Conservation (phyloP, 2,113 vertebrate species). For the Melospiza melodia region DNA sequence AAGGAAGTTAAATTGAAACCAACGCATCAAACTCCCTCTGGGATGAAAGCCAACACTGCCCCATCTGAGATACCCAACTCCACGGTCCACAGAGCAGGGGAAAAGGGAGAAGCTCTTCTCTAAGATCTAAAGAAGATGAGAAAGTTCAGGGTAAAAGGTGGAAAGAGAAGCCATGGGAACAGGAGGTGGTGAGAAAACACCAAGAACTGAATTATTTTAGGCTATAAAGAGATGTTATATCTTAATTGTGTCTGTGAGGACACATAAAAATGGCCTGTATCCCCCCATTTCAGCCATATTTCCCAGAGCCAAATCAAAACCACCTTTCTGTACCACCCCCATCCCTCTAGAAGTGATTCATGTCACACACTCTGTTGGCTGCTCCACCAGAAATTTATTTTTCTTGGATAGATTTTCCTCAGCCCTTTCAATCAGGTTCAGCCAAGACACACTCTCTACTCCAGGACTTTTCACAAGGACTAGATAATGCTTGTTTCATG, state of each 20-base stretch:
- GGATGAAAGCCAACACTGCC: neutral
- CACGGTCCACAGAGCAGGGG: fast-evolving
- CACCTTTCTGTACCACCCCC: neutral
- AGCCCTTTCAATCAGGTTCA: neutral
- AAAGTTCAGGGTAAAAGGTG: neutral
- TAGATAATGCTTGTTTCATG: neutral
- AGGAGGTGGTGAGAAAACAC: neutral
- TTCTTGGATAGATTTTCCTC: neutral
- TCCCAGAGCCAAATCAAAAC: neutral
- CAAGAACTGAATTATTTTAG: neutral
- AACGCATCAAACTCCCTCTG: neutral
- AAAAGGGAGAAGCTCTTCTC: neutral
- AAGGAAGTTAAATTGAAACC: neutral
- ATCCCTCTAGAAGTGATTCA: neutral
- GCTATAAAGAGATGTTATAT: neutral
- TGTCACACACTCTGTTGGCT: neutral
- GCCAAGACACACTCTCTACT: constrained; percentile 11
- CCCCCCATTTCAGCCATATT: neutral
- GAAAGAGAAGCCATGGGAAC: neutral
- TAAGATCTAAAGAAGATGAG: neutral
- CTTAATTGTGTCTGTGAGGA: neutral
- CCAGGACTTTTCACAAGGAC: neutral
- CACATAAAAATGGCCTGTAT: neutral
- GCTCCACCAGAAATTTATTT: constrained; percentile 3
- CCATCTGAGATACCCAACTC: fast-evolving